Evolutionary conservation across 2,888 invertebrate species (phyloP).

Genomic region (Anoplius nigerrimus): DNA sequence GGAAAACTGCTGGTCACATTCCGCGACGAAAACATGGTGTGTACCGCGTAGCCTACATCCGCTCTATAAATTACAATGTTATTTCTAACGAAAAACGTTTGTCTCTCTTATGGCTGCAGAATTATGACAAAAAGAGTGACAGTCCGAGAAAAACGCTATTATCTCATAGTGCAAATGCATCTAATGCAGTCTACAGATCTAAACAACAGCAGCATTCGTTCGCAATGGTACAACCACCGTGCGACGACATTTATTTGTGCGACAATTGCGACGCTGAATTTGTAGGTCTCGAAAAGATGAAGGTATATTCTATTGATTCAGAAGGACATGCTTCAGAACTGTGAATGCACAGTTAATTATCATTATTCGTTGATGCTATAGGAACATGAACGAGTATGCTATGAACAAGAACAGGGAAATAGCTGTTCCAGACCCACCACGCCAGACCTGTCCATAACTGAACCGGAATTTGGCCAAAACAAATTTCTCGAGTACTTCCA

Average conservation of each 20-base stretch:
- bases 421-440: constrained; percentile 74
- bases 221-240: constrained; percentile 78
- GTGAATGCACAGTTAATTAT: background rate
- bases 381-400: constrained; percentile 75
- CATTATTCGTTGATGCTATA: constrained; percentile 23
- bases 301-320: constrained; percentile 69
- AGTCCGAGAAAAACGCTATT: constrained; percentile 75
- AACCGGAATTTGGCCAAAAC: constrained; percentile 65
- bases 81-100: background rate
- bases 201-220: constrained; percentile 73
- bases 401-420: constrained; percentile 68
- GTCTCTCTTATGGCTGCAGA: constrained; percentile 53
- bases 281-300: constrained; percentile 77
- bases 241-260: constrained; percentile 83
- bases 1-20: constrained; percentile 84
- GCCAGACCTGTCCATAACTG: constrained; percentile 54
- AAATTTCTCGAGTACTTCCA: constrained; percentile 77
- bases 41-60: constrained; percentile 47
- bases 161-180: constrained; percentile 63
- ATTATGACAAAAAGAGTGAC: constrained; percentile 70
- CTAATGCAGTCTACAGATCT: constrained; percentile 51
- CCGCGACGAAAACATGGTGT: constrained; percentile 84
- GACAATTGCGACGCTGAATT: constrained; percentile 86
- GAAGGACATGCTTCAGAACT: background rate
- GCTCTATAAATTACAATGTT: background rate